Percentiles rank a stretch among this genome's conserved stretches.
Evolutionary conservation across 2,797 vertebrate genomes (phyloP).

Genomic region (Dipus sagitta): DNA sequence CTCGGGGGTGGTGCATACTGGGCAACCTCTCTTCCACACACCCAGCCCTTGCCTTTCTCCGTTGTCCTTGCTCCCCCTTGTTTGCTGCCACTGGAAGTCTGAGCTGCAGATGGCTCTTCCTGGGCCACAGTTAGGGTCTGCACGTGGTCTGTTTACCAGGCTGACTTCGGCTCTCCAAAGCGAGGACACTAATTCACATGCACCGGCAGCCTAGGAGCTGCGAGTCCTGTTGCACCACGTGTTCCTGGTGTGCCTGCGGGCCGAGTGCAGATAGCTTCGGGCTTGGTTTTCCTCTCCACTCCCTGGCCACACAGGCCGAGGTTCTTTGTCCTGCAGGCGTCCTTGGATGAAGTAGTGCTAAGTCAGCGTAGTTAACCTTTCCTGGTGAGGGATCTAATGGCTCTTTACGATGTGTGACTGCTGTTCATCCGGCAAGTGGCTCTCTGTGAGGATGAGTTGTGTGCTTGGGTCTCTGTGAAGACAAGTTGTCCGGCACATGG

Average conservation of each 20-base stretch:
- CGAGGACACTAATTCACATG: accelerated
- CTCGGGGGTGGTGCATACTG: background rate
- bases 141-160: accelerated
- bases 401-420: background rate
- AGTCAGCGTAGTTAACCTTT: background rate
- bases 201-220: background rate
- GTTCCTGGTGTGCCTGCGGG: accelerated
- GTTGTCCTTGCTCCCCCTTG: accelerated
- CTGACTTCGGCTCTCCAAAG: background rate
- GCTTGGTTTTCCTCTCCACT: background rate
- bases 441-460: background rate
- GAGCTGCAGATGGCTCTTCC: no score
- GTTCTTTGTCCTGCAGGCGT: background rate
- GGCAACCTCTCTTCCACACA: background rate
- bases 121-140: background rate
- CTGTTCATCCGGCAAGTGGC: background rate
- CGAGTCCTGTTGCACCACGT: background rate
- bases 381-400: background rate
- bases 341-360: background rate
- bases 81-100: accelerated
- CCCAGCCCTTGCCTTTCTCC: background rate
- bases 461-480: no score
- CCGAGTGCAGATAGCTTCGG: background rate
- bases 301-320: background rate
- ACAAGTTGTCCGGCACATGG: no score